A percentile compares a stretch with the other conserved stretches of the same genome.
Conservation (phyloP, 2,888 invertebrate species). For the Thymelicus lineola region DNA sequence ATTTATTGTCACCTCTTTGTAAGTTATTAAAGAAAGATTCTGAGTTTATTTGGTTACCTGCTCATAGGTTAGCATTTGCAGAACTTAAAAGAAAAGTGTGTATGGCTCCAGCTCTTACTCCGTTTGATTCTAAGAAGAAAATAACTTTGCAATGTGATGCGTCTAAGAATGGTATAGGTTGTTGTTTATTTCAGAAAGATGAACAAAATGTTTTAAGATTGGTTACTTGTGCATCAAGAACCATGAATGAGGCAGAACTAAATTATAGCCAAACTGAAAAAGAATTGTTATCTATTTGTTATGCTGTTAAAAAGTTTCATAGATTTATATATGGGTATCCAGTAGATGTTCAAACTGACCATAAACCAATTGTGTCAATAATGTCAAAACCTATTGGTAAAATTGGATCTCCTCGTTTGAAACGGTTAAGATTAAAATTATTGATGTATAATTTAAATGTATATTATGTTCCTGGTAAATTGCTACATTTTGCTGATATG, state of each 20-base stretch:
- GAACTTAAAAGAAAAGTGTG: not conserved
- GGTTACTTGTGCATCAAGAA: not conserved
- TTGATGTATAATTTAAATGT: not conserved
- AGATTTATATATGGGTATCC: not conserved
- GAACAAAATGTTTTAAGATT: not conserved
- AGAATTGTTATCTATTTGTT: not conserved
- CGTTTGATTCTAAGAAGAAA: not conserved
- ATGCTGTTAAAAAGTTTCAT: not conserved
- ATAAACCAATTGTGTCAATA: not conserved
- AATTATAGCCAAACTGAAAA: not conserved
- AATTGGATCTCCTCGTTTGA: not conserved
- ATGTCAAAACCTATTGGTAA: not conserved
- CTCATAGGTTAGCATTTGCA: not conserved
- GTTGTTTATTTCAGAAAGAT: not conserved
- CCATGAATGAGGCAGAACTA: not conserved
- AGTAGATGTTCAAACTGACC: not conserved
- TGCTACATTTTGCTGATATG: not conserved
- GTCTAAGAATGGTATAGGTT: not conserved
- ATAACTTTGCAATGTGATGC: constrained; percentile 1
- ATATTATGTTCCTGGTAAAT: not conserved
- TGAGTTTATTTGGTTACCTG: not conserved
- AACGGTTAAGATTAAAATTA: not conserved
- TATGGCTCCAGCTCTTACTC: not conserved
- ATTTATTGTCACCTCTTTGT: too few species aligned
- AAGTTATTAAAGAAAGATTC: too few species aligned